A percentile compares a stretch with the other conserved stretches of the same genome.
Conservation (phyloP, 2,888 invertebrate species). For the Clostera curtula region DNA sequence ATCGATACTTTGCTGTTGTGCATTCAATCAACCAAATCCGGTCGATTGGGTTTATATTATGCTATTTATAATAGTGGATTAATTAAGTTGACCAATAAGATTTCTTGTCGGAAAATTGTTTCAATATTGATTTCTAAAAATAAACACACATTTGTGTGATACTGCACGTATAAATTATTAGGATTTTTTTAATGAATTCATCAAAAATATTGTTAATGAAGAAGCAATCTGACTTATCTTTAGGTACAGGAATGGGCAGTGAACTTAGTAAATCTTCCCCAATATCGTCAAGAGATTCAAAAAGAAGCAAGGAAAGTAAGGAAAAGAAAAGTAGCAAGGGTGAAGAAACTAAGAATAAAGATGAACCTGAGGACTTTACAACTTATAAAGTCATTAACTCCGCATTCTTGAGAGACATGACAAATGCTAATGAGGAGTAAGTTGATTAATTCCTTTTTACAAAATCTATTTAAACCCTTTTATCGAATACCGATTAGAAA, state of each 20-base stretch:
- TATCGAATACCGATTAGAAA: too few species aligned
- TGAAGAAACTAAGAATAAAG: slow-evolving; percentile 72
- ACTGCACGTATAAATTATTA: too few species aligned
- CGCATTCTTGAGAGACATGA: slow-evolving; percentile 81
- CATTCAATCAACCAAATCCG: too few species aligned
- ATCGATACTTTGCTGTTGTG: too few species aligned
- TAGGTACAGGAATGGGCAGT: slow-evolving; percentile 81
- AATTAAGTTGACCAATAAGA: too few species aligned
- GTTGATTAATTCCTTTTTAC: slow-evolving; percentile 11
- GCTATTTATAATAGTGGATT: too few species aligned
- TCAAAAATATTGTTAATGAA: slow-evolving; percentile 2
- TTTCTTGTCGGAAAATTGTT: too few species aligned
- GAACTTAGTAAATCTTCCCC: slow-evolving; percentile 87
- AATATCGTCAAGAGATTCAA: slow-evolving; percentile 84
- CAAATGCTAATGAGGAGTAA: slow-evolving; percentile 83
- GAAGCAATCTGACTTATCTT: background rate
- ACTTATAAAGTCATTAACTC: slow-evolving; percentile 82
- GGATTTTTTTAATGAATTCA: too few species aligned
- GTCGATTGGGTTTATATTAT: too few species aligned
- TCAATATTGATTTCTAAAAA: too few species aligned
- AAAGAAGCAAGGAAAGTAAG: slow-evolving; percentile 83
- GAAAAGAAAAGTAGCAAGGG: slow-evolving; percentile 72
- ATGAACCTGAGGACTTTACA: slow-evolving; percentile 77
- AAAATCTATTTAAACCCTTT: background rate
- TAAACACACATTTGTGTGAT: too few species aligned